Evolutionary conservation across 2,797 vertebrate genomes (phyloP).

Genomic region (Todus mexicanus): DNA sequence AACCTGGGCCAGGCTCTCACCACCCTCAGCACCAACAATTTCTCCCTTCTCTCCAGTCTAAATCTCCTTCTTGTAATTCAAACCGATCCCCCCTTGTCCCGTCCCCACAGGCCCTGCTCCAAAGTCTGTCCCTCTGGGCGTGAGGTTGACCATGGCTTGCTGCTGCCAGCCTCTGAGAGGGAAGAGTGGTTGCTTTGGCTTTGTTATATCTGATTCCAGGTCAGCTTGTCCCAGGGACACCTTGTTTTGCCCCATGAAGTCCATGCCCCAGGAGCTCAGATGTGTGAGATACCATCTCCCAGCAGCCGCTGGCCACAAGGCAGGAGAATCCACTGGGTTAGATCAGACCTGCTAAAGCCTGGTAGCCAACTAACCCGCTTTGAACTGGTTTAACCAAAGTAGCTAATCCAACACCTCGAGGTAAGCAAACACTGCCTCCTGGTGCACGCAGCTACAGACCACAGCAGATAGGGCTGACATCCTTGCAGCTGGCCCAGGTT

Average conservation of each 20-base stretch:
- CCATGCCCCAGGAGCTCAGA: fast-evolving
- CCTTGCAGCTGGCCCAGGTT: not conserved
- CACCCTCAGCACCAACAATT: not conserved
- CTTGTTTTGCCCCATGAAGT: not conserved
- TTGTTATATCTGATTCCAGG: not conserved
- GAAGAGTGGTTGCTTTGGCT: not conserved
- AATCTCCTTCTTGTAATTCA: not conserved
- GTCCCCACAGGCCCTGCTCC: not conserved
- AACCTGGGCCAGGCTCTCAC: not conserved
- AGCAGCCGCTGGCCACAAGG: not conserved
- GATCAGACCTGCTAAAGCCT: not conserved
- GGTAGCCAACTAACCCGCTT: not conserved
- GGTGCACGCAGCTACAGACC: fast-evolving
- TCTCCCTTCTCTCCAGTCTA: not conserved
- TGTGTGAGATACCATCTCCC: not conserved
- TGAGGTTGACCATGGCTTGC: not conserved
- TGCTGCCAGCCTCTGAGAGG: not conserved
- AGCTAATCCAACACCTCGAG: not conserved
- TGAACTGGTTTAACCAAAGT: not conserved
- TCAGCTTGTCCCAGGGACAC: not conserved
- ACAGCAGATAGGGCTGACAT: fast-evolving
- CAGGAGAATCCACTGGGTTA: not conserved
- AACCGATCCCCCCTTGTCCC: not conserved
- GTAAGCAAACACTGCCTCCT: not conserved
- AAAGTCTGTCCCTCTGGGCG: not conserved